These are phyloP conservation scores for Lucifuga dentata DNA, from an alignment of 2,113 vertebrate genomes.

Conservation along the genomic window DNA sequence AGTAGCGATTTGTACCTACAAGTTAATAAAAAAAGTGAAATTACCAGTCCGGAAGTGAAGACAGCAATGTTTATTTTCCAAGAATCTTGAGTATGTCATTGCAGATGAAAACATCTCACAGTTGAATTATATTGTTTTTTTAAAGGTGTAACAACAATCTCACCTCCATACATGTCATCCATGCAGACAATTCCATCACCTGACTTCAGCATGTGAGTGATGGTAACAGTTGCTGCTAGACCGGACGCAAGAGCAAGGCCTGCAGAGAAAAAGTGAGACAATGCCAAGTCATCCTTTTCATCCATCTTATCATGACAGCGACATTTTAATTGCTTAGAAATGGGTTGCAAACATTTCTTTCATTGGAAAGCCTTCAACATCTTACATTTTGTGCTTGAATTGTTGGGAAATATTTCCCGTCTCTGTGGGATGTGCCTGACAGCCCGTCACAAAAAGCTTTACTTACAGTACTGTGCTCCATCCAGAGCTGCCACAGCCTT, in stretches of 20 bases:
- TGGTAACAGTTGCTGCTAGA: conserved; percentile 87
- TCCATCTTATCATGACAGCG: not conserved
- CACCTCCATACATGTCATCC: conserved; percentile 96
- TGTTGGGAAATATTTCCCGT: not conserved
- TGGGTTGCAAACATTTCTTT: not conserved
- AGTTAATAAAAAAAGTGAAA: not conserved
- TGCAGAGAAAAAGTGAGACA: conserved; percentile 53
- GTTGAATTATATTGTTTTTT: not conserved
- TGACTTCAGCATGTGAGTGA: conserved; percentile 89
- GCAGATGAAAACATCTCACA: not conserved
- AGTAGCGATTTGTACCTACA: conserved; percentile 92
- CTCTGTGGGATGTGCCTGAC: not conserved
- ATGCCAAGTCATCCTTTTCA: not conserved
- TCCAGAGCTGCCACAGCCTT: conserved; percentile 89
- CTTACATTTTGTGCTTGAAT: too few relatives aligned
- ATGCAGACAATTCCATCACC: conserved; percentile 91
- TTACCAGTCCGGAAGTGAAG: too few relatives aligned
- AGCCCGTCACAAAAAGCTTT: not conserved
- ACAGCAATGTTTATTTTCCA: too few relatives aligned
- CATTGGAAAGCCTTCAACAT: too few relatives aligned
- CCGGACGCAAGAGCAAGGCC: conserved; percentile 92
- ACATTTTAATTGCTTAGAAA: not conserved
- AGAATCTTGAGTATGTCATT: too few relatives aligned
- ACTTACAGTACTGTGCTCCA: conserved; percentile 93
- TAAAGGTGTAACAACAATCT: not conserved